Conservation (phyloP, 2,888 invertebrate species). For the Nebria salina region DNA sequence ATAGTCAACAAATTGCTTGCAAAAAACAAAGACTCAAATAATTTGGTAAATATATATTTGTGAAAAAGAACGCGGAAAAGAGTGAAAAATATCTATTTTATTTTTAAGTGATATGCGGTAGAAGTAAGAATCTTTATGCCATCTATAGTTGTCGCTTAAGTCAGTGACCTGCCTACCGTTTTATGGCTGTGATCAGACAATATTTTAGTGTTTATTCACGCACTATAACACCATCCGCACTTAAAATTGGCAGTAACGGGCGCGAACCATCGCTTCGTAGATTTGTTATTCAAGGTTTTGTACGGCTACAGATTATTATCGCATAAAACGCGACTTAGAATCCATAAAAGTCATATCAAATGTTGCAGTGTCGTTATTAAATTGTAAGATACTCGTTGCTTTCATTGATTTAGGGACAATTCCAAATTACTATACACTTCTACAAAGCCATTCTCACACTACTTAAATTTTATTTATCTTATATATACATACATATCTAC, state of each 20-base stretch:
- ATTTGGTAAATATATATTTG: too few species aligned
- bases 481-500: not conserved
- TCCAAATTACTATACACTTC: slow-evolving; percentile 49
- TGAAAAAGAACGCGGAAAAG: too few species aligned
- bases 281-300: too few species aligned
- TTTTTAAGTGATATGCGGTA: not conserved
- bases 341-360: slow-evolving; percentile 44
- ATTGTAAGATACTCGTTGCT: slow-evolving; percentile 31
- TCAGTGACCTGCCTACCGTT: slow-evolving; percentile 43
- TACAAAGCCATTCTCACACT: slow-evolving; percentile 6
- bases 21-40: too few species aligned
- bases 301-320: slow-evolving; percentile 35
- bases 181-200: slow-evolving; percentile 43
- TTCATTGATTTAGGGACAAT: slow-evolving; percentile 40
- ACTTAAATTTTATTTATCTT: slow-evolving; percentile 3
- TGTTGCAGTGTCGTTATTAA: slow-evolving; percentile 44
- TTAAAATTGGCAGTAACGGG: slow-evolving; percentile 44
- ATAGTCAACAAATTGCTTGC: not conserved
- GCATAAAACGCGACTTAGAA: slow-evolving; percentile 29
- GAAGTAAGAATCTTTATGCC: too few species aligned
- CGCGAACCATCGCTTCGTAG: slow-evolving; percentile 3
- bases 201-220: slow-evolving; percentile 40
- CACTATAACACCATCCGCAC: slow-evolving; percentile 40
- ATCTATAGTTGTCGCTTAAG: not conserved
- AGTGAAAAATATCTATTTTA: too few species aligned